Conservation (phyloP, 2,113 vertebrate genomes). For the Setophaga kirtlandii region DNA sequence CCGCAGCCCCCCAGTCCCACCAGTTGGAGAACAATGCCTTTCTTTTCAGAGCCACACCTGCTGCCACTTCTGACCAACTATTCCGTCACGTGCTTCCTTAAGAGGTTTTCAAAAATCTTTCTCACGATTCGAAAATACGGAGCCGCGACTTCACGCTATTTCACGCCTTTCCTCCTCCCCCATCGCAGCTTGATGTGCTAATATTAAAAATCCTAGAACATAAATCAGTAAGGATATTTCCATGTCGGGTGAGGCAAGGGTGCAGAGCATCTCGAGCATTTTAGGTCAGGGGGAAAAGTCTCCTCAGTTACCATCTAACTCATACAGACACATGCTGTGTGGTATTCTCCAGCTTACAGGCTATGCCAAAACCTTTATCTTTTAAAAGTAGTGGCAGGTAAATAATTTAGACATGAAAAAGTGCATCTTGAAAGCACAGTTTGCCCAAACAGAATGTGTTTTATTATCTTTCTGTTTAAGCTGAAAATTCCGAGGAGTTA, state of each 20-base stretch:
- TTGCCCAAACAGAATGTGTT: slow-evolving; percentile 36
- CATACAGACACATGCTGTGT: neutral
- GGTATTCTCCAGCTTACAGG: slow-evolving; percentile 18
- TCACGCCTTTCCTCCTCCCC: neutral
- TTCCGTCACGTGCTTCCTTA: neutral
- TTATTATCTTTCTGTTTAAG: slow-evolving; percentile 50
- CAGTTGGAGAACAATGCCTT: neutral
- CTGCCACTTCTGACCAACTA: slow-evolving; percentile 3
- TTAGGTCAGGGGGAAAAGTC: slow-evolving; percentile 24
- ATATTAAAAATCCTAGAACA: slow-evolving; percentile 26
- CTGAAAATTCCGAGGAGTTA: slow-evolving; percentile 53
- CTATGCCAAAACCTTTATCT: slow-evolving; percentile 61
- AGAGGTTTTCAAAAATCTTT: slow-evolving; percentile 12
- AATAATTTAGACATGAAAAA: slow-evolving; percentile 66
- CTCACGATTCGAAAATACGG: neutral
- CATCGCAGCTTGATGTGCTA: neutral
- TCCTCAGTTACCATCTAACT: neutral
- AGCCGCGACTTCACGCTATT: neutral
- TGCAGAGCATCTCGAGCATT: slow-evolving; percentile 13
- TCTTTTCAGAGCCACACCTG: slow-evolving; percentile 26
- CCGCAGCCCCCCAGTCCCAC: neutral
- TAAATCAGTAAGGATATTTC: slow-evolving; percentile 21
- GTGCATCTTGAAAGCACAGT: slow-evolving; percentile 30
- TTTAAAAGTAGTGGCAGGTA: slow-evolving; percentile 66
- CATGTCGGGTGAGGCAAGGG: neutral